phyloP scores from a whole-genome alignment of 2,888 invertebrate genomes.

The Strigamia transsilvanica region DNA sequence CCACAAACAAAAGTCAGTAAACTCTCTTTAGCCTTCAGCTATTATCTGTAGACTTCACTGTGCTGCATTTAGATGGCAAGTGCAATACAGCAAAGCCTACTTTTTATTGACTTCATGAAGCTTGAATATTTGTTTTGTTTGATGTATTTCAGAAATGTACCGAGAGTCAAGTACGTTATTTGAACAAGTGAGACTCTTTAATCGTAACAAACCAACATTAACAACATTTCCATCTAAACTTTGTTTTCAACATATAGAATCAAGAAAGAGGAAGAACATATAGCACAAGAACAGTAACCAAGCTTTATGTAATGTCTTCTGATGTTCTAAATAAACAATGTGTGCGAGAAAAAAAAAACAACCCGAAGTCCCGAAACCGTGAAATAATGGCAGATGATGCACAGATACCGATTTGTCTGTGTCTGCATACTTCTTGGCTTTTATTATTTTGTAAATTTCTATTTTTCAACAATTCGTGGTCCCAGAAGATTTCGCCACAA shows the following conservation, averaged over 20 bases:
- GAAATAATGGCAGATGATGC: constrained; percentile 5
- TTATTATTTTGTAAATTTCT: not conserved
- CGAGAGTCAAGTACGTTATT: not conserved
- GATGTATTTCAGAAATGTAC: not conserved
- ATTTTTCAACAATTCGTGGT: not conserved
- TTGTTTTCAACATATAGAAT: not conserved
- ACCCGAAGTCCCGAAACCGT: not conserved
- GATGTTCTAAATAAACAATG: not conserved
- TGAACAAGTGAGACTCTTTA: not conserved
- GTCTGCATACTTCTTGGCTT: not conserved
- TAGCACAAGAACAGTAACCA: not conserved
- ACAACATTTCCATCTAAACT: not conserved
- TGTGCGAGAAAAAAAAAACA: too few species aligned
- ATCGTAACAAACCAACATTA: not conserved
- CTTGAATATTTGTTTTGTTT: too few species aligned
- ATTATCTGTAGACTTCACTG: too few species aligned
- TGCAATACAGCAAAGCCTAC: too few species aligned
- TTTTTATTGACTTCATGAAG: too few species aligned
- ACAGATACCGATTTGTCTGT: not conserved
- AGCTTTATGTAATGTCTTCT: not conserved
- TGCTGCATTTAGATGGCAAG: too few species aligned
- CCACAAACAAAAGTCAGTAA: too few species aligned
- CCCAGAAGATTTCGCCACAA: constrained; percentile 51
- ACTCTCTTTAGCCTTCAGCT: too few species aligned
- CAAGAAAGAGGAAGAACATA: not conserved